phyloP scores from a whole-genome alignment of 2,797 vertebrate species.

The Neosalanx taihuensis region DNA sequence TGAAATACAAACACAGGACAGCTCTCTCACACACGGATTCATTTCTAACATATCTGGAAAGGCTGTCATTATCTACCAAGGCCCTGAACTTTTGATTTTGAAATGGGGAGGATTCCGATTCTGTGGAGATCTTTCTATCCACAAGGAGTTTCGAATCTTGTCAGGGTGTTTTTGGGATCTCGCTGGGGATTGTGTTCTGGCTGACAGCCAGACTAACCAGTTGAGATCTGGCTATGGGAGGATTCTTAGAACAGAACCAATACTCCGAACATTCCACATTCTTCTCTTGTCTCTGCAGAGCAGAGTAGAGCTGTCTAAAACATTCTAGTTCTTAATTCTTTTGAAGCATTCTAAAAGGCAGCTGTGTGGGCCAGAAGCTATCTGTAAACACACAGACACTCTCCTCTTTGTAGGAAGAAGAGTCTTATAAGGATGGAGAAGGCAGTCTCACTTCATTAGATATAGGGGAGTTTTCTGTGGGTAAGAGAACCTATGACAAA shows the following conservation, averaged over 20 bases:
- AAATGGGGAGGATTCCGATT: not conserved
- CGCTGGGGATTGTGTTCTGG: not conserved
- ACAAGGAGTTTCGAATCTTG: not conserved
- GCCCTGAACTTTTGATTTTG: not conserved
- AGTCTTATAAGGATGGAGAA: too few species aligned
- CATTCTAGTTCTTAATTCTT: constrained; percentile 11
- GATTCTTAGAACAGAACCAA: constrained; percentile 81
- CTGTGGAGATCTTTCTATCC: not conserved
- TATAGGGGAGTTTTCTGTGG: too few species aligned
- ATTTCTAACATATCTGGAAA: constrained; percentile 15
- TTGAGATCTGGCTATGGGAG: constrained; percentile 18
- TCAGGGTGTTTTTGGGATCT: too few species aligned
- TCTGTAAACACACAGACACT: not conserved
- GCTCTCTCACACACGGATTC: constrained; percentile 40
- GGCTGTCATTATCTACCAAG: not conserved
- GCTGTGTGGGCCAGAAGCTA: not conserved
- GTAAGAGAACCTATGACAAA: not conserved
- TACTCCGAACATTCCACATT: constrained; percentile 24
- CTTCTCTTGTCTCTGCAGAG: not conserved
- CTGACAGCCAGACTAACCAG: constrained; percentile 15
- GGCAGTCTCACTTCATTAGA: too few species aligned
- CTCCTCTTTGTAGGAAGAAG: too few species aligned
- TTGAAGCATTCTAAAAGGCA: not conserved
- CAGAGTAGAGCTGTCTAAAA: constrained; percentile 8
- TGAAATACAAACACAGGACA: constrained; percentile 33